Percentiles rank a stretch among this genome's conserved stretches.
Conservation (phyloP, 2,888 invertebrate genomes). For the Papilio protenor region DNA sequence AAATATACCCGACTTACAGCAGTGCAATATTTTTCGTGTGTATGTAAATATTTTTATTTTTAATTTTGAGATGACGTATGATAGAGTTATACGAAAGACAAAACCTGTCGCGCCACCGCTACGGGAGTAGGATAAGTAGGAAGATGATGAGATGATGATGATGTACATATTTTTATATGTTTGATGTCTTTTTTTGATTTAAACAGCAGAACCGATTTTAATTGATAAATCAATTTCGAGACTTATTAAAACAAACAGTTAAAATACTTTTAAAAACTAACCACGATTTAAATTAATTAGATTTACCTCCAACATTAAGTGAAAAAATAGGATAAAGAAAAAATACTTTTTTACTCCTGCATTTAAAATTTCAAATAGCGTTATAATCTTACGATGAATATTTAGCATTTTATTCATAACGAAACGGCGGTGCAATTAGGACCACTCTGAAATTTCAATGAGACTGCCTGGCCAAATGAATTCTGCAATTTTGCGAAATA, state of each 20-base stretch:
- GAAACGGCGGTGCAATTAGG: slow-evolving; percentile 5
- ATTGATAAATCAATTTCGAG: neutral
- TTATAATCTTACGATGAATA: neutral
- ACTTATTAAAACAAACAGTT: neutral
- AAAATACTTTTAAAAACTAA: neutral
- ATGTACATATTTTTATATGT: no score
- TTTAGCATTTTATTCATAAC: slow-evolving; percentile 12
- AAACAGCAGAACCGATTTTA: no score
- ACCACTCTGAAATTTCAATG: slow-evolving; percentile 18
- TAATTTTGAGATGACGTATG: no score
- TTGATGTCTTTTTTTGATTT: no score
- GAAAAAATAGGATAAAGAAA: neutral
- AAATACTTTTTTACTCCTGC: neutral
- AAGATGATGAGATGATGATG: no score
- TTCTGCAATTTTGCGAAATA: neutral
- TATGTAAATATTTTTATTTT: neutral
- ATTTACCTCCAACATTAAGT: neutral
- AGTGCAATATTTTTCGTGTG: no score
- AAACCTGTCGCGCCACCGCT: no score
- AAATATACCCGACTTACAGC: neutral
- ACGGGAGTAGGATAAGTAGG: no score
- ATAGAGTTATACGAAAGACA: no score
- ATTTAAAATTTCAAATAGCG: neutral
- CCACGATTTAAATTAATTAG: neutral
- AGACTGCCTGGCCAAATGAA: slow-evolving; percentile 6